A percentile compares a stretch with the other conserved stretches of the same genome.
Evolutionary conservation across 2,113 vertebrate genomes (phyloP).

Genomic region (Heterocephalus glaber): DNA sequence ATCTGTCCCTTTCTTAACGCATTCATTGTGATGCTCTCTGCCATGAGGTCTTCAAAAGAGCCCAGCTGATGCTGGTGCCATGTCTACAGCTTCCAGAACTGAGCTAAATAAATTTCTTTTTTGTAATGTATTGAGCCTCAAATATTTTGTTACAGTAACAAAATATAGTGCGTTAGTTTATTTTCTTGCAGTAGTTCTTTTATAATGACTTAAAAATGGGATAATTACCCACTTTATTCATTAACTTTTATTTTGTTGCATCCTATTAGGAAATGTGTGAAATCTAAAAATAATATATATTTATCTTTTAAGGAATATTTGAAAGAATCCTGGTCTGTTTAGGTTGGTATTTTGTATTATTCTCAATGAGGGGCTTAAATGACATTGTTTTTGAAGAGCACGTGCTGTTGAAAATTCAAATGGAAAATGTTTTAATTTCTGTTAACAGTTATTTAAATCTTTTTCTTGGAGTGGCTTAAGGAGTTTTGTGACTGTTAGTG

Average conservation of each 20-base stretch:
- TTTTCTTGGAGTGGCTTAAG: neutral
- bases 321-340: conserved; percentile 14
- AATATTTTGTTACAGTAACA: neutral
- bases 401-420: conserved; percentile 42
- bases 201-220: neutral
- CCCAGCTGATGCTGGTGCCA: neutral
- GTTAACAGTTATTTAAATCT: conserved; percentile 32
- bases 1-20: neutral
- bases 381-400: conserved; percentile 22
- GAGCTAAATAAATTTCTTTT: neutral
- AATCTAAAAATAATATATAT: neutral
- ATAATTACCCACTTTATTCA: neutral
- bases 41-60: neutral
- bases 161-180: neutral
- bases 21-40: neutral
- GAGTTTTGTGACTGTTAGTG: conserved; percentile 40
- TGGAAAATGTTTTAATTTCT: conserved; percentile 57
- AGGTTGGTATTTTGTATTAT: conserved; percentile 6
- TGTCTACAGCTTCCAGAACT: neutral
- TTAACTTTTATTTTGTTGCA: neutral
- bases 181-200: conserved; percentile 31
- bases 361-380: neutral
- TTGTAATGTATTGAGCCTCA: neutral
- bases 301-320: neutral
- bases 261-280: neutral